These are phyloP conservation scores for Pyrocoelia pectoralis DNA, from an alignment of 2,888 invertebrate species.

Conservation along the genomic window DNA sequence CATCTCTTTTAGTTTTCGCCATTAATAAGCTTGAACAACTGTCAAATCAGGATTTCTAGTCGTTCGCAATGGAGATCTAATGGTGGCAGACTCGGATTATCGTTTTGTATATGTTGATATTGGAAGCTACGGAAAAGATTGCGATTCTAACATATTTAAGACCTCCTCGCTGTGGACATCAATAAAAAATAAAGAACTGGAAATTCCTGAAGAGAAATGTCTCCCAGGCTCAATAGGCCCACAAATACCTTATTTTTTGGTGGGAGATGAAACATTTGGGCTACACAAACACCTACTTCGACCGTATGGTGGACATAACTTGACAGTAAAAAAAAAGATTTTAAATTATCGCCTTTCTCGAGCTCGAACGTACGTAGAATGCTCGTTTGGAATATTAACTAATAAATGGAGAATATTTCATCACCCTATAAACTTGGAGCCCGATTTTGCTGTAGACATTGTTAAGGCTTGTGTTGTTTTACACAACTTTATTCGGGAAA, in stretches of 20 bases:
- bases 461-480: not conserved
- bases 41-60: no score
- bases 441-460: no score
- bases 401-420: conserved; percentile 47
- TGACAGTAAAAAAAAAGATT: conserved; percentile 39
- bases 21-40: no score
- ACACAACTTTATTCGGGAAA: not conserved
- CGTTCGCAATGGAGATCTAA: no score
- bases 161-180: not conserved
- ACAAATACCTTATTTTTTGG: conserved; percentile 30
- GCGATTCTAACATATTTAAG: no score
- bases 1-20: no score
- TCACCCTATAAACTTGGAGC: conserved; percentile 35
- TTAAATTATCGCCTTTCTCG: conserved; percentile 42
- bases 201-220: conserved; percentile 1
- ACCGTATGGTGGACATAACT: conserved; percentile 41
- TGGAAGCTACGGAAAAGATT: no score
- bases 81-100: no score
- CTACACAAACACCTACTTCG: conserved; percentile 35
- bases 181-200: not conserved
- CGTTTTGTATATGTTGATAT: no score
- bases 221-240: conserved; percentile 30
- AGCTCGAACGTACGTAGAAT: conserved; percentile 41
- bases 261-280: conserved; percentile 26
- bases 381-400: conserved; percentile 44